These are phyloP conservation scores for Delia radicum DNA, from an alignment of 1,140 invertebrate genomes.

Conservation along the genomic window DNA sequence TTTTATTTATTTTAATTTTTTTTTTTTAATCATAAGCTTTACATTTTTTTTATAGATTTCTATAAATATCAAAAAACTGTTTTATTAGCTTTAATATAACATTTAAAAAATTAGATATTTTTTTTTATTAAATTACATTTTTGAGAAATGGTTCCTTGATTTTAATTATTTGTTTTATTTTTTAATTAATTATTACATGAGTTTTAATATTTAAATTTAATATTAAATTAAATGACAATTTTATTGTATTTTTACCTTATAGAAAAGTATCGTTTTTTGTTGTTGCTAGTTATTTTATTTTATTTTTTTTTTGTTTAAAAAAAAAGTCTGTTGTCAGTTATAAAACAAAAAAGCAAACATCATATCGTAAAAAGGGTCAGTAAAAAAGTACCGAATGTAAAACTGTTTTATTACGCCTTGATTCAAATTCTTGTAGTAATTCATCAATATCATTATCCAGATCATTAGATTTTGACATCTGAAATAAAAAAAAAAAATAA, in stretches of 20 bases:
- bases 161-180: background rate
- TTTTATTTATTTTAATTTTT: background rate
- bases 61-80: too few relatives aligned
- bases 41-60: background rate
- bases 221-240: too few relatives aligned
- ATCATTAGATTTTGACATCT: constrained; percentile 89
- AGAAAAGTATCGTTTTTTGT: too few relatives aligned
- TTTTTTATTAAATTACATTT: too few relatives aligned
- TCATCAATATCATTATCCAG: constrained; percentile 98
- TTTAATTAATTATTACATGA: background rate
- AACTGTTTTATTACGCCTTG: constrained; percentile 81
- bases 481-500: constrained; percentile 42
- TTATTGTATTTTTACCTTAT: too few relatives aligned
- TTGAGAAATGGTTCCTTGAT: background rate
- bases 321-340: background rate
- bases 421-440: constrained; percentile 93
- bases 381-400: constrained; percentile 95
- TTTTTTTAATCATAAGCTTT: background rate
- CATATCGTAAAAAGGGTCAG: constrained; percentile 57
- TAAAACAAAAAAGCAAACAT: constrained; percentile 1
- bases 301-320: background rate
- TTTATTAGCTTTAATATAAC: too few relatives aligned
- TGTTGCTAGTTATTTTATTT: background rate
- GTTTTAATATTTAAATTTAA: too few relatives aligned
- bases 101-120: too few relatives aligned